A percentile compares a stretch with the other conserved stretches of the same genome.
Evolutionary conservation across 1,140 invertebrate species (phyloP).

Genomic region (Drosophila arizonae): DNA sequence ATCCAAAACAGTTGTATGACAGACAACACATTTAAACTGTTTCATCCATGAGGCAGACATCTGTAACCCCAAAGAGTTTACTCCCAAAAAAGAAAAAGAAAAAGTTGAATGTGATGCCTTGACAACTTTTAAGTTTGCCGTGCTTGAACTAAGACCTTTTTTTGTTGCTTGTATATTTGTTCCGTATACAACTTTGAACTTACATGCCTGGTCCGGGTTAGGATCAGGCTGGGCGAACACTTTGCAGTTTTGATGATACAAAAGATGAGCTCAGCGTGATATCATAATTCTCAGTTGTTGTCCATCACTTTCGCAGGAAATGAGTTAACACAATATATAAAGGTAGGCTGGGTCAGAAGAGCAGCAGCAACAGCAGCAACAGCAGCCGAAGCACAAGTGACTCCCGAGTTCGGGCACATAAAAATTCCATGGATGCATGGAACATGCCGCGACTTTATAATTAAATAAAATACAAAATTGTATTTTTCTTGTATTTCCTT

Average conservation of each 20-base stretch:
- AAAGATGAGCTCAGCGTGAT: constrained; percentile 68
- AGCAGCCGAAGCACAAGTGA: constrained; percentile 23
- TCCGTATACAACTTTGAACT: constrained; percentile 31
- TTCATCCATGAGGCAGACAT: not conserved
- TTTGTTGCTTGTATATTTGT: constrained; percentile 4
- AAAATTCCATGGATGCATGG: constrained; percentile 42
- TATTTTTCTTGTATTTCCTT: constrained; percentile 29
- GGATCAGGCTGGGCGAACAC: not conserved
- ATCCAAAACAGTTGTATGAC: not conserved
- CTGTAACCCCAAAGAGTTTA: not conserved
- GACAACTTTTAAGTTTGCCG: not conserved
- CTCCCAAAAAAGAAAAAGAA: not conserved
- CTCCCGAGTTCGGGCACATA: constrained; percentile 30
- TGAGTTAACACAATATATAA: constrained; percentile 51
- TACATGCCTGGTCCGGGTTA: constrained; percentile 16
- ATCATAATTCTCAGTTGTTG: constrained; percentile 56
- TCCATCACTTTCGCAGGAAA: constrained; percentile 74
- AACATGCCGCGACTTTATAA: constrained; percentile 70
- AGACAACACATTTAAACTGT: not conserved
- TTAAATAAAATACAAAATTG: constrained; percentile 55
- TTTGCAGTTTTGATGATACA: constrained; percentile 20
- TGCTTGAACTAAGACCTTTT: constrained; percentile 15
- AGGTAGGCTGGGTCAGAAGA: constrained; percentile 36
- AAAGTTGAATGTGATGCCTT: not conserved
- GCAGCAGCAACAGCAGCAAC: not conserved